phyloP scores from a whole-genome alignment of 2,797 vertebrate species.

The Gorsachius magnificus region DNA sequence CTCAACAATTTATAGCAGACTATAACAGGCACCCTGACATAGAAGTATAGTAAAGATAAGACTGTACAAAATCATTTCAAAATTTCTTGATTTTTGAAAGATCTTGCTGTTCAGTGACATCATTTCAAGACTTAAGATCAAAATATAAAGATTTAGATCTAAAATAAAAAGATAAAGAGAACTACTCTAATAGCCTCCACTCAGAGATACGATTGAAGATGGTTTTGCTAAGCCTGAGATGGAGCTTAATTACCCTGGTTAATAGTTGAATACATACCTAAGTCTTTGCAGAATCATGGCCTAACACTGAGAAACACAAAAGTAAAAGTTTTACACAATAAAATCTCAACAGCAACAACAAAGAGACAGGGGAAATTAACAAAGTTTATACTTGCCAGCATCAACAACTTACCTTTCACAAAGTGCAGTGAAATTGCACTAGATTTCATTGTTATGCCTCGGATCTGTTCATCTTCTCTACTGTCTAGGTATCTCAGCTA shows the following conservation, averaged over 20 bases:
- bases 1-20: background rate
- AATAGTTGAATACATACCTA: background rate
- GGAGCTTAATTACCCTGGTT: background rate
- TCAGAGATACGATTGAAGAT: accelerated
- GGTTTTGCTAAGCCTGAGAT: background rate
- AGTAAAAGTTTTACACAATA: background rate
- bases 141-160: background rate
- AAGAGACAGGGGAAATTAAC: background rate
- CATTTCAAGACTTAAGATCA: background rate
- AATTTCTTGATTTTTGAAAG: background rate
- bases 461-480: constrained; percentile 92
- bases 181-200: background rate
- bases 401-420: constrained; percentile 71
- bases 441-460: constrained; percentile 99
- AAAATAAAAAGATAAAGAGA: background rate
- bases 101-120: background rate
- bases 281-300: background rate
- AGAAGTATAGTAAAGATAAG: background rate
- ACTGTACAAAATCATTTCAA: background rate
- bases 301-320: background rate
- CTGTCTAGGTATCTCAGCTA: constrained; percentile 95
- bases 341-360: background rate
- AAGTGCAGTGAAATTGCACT: constrained; percentile 93
- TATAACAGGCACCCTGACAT: background rate
- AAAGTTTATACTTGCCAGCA: background rate